Percentiles rank a stretch among this genome's conserved stretches.
Evolutionary conservation across 2,797 vertebrate genomes (phyloP).

Genomic region (Pseudopleuronectes americanus): DNA sequence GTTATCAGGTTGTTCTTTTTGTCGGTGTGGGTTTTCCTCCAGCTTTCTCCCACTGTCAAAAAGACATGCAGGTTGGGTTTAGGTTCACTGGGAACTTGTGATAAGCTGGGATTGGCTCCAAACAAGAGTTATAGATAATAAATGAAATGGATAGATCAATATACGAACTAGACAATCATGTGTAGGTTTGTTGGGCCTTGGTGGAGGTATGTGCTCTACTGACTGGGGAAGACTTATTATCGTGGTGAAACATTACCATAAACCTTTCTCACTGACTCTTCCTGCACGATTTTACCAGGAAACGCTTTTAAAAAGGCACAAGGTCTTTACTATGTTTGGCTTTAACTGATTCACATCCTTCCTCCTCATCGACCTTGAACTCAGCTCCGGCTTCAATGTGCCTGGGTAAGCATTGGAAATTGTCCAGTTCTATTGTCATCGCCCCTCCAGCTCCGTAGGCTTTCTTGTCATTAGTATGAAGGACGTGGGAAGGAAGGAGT

Average conservation of each 20-base stretch:
- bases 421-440: conserved; percentile 43
- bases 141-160: too few species aligned
- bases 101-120: too few species aligned
- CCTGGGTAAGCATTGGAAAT: conserved; percentile 24
- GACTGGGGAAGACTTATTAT: background rate
- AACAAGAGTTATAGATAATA: too few species aligned
- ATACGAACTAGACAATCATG: too few species aligned
- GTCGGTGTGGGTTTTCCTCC: too few species aligned
- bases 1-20: too few species aligned
- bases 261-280: background rate
- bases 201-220: too few species aligned
- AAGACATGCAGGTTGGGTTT: too few species aligned
- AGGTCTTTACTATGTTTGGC: conserved; percentile 38
- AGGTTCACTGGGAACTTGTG: too few species aligned
- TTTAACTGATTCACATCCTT: conserved; percentile 42
- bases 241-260: background rate
- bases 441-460: conserved; percentile 22
- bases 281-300: conserved; percentile 12
- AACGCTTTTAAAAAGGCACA: conserved; percentile 25
- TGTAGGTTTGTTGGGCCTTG: too few species aligned
- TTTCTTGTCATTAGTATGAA: conserved; percentile 34
- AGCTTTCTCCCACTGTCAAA: too few species aligned
- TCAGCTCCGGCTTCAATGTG: conserved; percentile 14
- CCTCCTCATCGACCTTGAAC: conserved; percentile 47
- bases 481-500: conserved; percentile 42